These are phyloP conservation scores for Ormyrus pomaceus DNA, from an alignment of 2,888 invertebrate species.

Conservation along the genomic window DNA sequence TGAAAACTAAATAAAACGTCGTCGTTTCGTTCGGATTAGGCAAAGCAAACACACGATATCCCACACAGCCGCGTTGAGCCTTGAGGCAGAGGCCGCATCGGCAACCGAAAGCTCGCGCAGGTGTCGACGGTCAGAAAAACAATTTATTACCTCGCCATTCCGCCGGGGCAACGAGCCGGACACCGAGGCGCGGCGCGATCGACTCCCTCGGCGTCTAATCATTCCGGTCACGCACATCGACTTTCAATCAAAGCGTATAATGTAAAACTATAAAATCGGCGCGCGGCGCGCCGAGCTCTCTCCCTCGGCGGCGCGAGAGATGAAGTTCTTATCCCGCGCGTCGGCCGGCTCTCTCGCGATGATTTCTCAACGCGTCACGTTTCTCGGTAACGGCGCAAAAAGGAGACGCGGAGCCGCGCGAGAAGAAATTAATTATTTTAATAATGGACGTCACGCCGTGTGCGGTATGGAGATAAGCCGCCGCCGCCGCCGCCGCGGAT, in stretches of 20 bases:
- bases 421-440: slow-evolving; percentile 41
- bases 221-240: slow-evolving; percentile 49
- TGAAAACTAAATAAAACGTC: too few species aligned
- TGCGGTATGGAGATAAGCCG: slow-evolving; percentile 23
- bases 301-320: not conserved
- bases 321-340: slow-evolving; percentile 46
- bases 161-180: not conserved
- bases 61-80: too few species aligned
- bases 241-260: slow-evolving; percentile 47
- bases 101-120: too few species aligned
- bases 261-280: slow-evolving; percentile 45
- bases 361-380: slow-evolving; percentile 41
- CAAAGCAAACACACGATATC: too few species aligned
- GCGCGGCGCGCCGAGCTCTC: not conserved
- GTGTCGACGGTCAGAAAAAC: too few species aligned
- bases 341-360: not conserved
- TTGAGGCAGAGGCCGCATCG: too few species aligned
- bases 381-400: slow-evolving; percentile 43
- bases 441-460: slow-evolving; percentile 23
- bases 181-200: not conserved
- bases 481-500: not conserved
- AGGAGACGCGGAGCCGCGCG: not conserved
- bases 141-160: too few species aligned
- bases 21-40: too few species aligned
- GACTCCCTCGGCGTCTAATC: slow-evolving; percentile 14